Evolutionary conservation across 2,888 invertebrate species (phyloP).

Genomic region (Drosophila anomelani): DNA sequence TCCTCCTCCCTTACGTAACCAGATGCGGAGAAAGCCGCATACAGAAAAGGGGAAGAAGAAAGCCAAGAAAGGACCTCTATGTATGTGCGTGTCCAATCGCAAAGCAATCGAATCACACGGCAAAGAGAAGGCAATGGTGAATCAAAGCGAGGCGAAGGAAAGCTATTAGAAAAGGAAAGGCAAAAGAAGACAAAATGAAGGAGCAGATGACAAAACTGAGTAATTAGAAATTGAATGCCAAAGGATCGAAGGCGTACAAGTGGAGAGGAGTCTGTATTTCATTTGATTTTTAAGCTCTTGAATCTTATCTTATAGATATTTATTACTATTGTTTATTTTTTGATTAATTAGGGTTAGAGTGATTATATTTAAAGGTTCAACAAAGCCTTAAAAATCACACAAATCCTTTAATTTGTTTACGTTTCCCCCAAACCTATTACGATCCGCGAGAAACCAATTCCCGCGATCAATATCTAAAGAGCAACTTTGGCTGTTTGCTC

Average conservation of each 20-base stretch:
- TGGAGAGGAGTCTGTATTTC: not conserved
- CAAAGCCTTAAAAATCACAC: not conserved
- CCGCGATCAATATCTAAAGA: slow-evolving; percentile 23
- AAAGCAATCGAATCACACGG: slow-evolving; percentile 26
- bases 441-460: slow-evolving; percentile 16
- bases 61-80: slow-evolving; percentile 20
- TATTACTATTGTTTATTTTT: too few relatives aligned
- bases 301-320: not conserved
- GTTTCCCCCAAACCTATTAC: not conserved
- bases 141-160: slow-evolving; percentile 10
- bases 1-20: slow-evolving; percentile 21
- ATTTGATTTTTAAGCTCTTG: not conserved
- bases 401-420: not conserved
- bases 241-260: not conserved
- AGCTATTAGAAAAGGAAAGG: slow-evolving; percentile 5
- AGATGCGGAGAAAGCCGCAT: slow-evolving; percentile 17
- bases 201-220: slow-evolving; percentile 20
- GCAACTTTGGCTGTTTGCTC: not conserved
- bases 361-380: not conserved
- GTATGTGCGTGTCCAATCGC: slow-evolving; percentile 21
- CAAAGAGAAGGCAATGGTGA: not conserved
- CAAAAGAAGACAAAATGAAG: slow-evolving; percentile 4
- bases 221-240: slow-evolving; percentile 38
- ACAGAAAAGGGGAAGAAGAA: slow-evolving; percentile 14
- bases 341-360: too few relatives aligned